Evolutionary conservation across 2,797 vertebrate genomes (phyloP), one percentile per base, ranked within the genome.

Genomic region (Lophius americanus): DNA sequence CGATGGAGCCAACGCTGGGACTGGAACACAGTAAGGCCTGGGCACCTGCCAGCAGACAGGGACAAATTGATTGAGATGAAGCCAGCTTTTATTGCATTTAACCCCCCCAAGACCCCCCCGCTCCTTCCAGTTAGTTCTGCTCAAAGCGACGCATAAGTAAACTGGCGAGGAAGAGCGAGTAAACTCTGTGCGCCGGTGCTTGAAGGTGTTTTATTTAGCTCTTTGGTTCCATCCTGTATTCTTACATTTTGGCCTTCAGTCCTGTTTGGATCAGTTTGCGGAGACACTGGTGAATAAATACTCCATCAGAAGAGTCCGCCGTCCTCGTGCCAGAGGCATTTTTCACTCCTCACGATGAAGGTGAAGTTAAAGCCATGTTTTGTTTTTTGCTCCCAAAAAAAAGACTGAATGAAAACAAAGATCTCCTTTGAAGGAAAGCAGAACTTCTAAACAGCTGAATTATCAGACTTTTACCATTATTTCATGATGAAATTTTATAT

Each of bases 21-120:
- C 60, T 43, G 82, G 87, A 84, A 79, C 79, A 61, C 73, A 76
- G 84, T 76, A 63, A 77, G 76, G 73, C 55, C 85, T 88, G 88
- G 88, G 79, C 75, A 78, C 78, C 79, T 79, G 90, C 90, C 91
- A 92, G 79, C 79, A 88, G 78, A 85, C 86, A 88, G 83, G 82
- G 73, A 84, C 89, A 88, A 86, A 92, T 89, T 90, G 89, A 92
- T 88, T 88, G 87, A 89, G 89, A 86, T 73, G 71, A 76, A 85
- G 86, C 81, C 85, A 84, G 88, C 81, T 86, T 85, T 82, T 76
- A 85, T 82, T 88, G 80, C 83, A 88, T 82, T 89, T 86, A 88
- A 86, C 76, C 79, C 76, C 51, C 36, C n/a, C 23, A 23, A 23
- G 23, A 23, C 23, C 9, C 14, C 36, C 51, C 35, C 37, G 63